Evolutionary conservation across 2,797 vertebrate species (phyloP).

Genomic region (Pipistrellus pipistrellus): DNA sequence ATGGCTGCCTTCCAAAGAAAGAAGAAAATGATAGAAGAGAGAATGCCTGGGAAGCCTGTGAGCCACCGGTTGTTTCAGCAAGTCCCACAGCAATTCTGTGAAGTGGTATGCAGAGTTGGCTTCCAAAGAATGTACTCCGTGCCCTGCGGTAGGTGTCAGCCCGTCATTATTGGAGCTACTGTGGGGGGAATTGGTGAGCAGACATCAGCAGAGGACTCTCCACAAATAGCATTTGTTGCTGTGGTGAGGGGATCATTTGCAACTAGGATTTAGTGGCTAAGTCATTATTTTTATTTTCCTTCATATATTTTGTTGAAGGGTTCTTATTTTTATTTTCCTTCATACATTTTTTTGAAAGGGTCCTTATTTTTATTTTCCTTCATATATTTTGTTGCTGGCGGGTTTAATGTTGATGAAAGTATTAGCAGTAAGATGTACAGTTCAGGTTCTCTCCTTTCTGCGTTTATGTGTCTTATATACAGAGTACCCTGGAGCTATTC

Average conservation of each 20-base stretch:
- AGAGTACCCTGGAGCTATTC: background rate
- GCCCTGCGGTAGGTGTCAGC: conserved; percentile 88
- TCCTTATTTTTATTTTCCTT: conserved; percentile 40
- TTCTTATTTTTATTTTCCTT: conserved; percentile 41
- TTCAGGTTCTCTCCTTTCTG: background rate
- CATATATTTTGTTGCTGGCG: background rate
- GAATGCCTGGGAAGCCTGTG: background rate
- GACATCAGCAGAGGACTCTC: background rate
- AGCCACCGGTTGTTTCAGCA: conserved; percentile 87
- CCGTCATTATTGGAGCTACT: background rate
- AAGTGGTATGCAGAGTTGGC: conserved; percentile 90
- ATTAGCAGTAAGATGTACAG: background rate
- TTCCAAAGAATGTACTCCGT: conserved; percentile 91
- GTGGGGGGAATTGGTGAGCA: background rate
- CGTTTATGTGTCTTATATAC: conserved; percentile 32
- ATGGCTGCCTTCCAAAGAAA: conserved; percentile 87
- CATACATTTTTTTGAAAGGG: background rate
- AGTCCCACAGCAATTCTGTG: conserved; percentile 91
- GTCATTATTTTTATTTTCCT: background rate
- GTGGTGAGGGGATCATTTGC: background rate
- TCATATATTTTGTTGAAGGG: background rate
- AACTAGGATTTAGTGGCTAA: background rate
- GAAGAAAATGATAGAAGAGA: conserved; percentile 78
- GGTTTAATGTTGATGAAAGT: background rate
- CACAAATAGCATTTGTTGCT: background rate